These are phyloP conservation scores for Parazoanthus swiftii DNA, from an alignment of 92 coral and sea anemone genomes.

Conservation along the genomic window DNA sequence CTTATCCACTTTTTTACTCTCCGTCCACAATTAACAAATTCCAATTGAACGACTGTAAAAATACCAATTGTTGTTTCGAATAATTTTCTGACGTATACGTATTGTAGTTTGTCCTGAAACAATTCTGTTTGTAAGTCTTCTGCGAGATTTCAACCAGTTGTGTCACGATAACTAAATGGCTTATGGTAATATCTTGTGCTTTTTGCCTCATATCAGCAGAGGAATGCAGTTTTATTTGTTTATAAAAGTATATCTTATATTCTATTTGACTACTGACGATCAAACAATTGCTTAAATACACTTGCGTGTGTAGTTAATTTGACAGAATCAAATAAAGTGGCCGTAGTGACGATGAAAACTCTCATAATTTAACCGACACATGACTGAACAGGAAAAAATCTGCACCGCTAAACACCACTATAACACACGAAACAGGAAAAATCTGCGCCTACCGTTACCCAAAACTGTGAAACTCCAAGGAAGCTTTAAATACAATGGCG, in stretches of 20 bases:
- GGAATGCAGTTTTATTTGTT: constrained; percentile 22
- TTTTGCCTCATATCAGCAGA: neutral
- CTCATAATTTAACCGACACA: too few relatives aligned
- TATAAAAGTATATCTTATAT: neutral
- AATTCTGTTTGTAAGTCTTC: neutral
- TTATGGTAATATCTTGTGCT: neutral
- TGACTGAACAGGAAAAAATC: too few relatives aligned
- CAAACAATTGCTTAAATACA: constrained; percentile 6
- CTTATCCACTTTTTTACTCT: neutral
- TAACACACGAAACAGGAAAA: too few relatives aligned
- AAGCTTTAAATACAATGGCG: too few relatives aligned
- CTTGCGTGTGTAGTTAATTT: neutral
- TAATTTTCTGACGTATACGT: too few relatives aligned
- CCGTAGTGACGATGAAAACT: neutral
- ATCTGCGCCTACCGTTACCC: too few relatives aligned
- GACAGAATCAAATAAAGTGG: neutral
- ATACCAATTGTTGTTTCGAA: neutral
- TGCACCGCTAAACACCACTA: too few relatives aligned
- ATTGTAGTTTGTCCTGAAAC: neutral
- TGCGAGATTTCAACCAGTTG: neutral
- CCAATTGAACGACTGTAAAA: neutral
- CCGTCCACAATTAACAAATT: neutral
- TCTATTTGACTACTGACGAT: neutral
- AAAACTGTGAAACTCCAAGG: too few relatives aligned
- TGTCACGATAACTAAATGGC: neutral